A percentile compares a stretch with the other conserved stretches of the same genome.
phyloP scores from a whole-genome alignment of 2,888 invertebrate species.

The Teinopalpus imperialis region DNA sequence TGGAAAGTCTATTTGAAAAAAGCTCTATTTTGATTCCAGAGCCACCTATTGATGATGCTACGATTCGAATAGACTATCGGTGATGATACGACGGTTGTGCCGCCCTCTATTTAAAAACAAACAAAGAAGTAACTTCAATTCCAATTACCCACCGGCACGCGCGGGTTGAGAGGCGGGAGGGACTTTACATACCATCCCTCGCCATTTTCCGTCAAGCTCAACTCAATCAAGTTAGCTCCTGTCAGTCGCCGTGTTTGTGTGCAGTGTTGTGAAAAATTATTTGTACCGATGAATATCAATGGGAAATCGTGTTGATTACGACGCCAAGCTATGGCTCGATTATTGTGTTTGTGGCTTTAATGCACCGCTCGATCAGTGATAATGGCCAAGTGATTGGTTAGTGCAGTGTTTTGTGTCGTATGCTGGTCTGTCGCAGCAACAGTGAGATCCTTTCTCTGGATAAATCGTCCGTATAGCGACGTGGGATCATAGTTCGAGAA shows the following conservation, averaged over 20 bases:
- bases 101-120: slow-evolving; percentile 50
- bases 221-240: slow-evolving; percentile 79
- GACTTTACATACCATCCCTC: slow-evolving; percentile 35
- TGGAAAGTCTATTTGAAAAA: too few relatives aligned
- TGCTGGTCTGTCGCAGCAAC: slow-evolving; percentile 76
- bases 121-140: slow-evolving; percentile 30
- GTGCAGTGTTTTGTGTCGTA: slow-evolving; percentile 80
- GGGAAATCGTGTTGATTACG: slow-evolving; percentile 78
- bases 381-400: slow-evolving; percentile 79
- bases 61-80: too few relatives aligned
- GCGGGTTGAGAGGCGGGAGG: slow-evolving; percentile 61
- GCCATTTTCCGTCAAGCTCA: slow-evolving; percentile 63
- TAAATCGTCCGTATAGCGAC: slow-evolving; percentile 76
- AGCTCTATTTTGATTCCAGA: not conserved
- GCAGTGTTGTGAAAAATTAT: slow-evolving; percentile 79
- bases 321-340: slow-evolving; percentile 76
- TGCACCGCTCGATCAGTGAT: slow-evolving; percentile 75
- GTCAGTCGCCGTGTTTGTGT: slow-evolving; percentile 81
- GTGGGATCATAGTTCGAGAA: slow-evolving; percentile 67
- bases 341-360: slow-evolving; percentile 77
- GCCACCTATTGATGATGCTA: slow-evolving; percentile 16
- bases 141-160: slow-evolving; percentile 44
- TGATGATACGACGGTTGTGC: too few relatives aligned
- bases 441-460: slow-evolving; percentile 79
- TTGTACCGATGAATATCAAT: slow-evolving; percentile 78